Conservation (phyloP, 2,797 vertebrate genomes). For the Arrhamphus sclerolepis region DNA sequence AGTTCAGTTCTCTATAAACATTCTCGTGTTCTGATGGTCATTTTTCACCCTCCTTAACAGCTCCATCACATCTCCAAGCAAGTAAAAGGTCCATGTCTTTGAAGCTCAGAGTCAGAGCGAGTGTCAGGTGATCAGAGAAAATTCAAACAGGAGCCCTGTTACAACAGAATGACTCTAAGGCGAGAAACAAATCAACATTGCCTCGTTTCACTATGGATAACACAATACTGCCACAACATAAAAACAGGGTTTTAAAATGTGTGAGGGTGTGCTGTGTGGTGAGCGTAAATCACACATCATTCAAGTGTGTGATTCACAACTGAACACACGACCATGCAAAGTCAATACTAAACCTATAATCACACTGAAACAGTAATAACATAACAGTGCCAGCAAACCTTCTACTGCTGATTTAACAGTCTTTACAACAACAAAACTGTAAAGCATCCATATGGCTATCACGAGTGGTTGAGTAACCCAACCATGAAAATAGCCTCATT, state of each 20-base stretch:
- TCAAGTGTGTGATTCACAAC: no score
- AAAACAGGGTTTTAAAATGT: constrained; percentile 35
- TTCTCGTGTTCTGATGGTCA: constrained; percentile 34
- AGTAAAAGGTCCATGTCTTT: constrained; percentile 23
- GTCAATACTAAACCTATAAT: background rate
- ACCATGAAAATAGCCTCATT: constrained; percentile 34
- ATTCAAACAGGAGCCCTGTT: constrained; percentile 18
- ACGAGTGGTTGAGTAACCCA: constrained; percentile 45
- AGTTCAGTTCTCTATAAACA: constrained; percentile 51
- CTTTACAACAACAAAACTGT: constrained; percentile 30
- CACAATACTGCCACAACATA: constrained; percentile 11
- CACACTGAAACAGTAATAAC: constrained; percentile 17
- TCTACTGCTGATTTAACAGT: constrained; percentile 23
- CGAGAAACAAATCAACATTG: constrained; percentile 41
- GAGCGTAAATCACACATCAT: no score
- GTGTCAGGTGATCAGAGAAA: constrained; percentile 46
- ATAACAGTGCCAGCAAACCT: constrained; percentile 11
- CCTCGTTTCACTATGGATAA: constrained; percentile 18
- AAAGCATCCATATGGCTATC: constrained; percentile 30
- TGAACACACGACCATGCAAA: no score
- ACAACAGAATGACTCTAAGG: constrained; percentile 22
- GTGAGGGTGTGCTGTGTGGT: constrained; percentile 25
- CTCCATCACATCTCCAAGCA: constrained; percentile 44
- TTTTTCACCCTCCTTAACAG: constrained; percentile 48
- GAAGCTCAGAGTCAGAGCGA: constrained; percentile 25